These are phyloP conservation scores for Mythimna impura DNA, from an alignment of 2,888 invertebrate species.

Conservation along the genomic window DNA sequence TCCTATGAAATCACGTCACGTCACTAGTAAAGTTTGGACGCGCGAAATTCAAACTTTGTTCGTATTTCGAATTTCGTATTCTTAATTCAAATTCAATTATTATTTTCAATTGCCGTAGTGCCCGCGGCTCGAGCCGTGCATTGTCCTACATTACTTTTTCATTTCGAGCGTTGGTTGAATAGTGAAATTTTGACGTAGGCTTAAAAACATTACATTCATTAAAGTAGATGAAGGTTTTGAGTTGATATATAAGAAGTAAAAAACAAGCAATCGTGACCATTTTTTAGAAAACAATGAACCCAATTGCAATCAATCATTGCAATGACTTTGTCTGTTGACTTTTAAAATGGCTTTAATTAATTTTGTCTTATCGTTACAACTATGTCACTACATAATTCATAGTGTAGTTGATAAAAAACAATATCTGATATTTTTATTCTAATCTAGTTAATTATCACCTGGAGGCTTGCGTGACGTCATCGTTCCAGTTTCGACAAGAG, in stretches of 20 bases:
- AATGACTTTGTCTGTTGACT: slow-evolving; percentile 42
- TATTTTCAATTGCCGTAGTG: slow-evolving; percentile 87
- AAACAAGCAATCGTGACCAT: slow-evolving; percentile 31
- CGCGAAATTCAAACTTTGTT: slow-evolving; percentile 86
- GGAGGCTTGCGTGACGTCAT: slow-evolving; percentile 71
- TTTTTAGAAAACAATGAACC: slow-evolving; percentile 45
- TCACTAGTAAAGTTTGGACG: slow-evolving; percentile 65
- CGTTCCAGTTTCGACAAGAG: slow-evolving; percentile 72
- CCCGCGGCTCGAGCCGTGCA: slow-evolving; percentile 72
- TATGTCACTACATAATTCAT: slow-evolving; percentile 58
- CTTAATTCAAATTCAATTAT: slow-evolving; percentile 88
- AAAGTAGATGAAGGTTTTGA: slow-evolving; percentile 42
- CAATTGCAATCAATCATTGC: slow-evolving; percentile 53
- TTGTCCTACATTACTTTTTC: slow-evolving; percentile 79
- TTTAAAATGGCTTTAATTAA: slow-evolving; percentile 52
- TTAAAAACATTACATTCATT: slow-evolving; percentile 62
- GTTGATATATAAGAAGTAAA: slow-evolving; percentile 19
- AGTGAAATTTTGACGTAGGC: slow-evolving; percentile 67
- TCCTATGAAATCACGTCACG: slow-evolving; percentile 23
- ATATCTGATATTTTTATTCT: slow-evolving; percentile 58
- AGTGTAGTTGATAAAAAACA: slow-evolving; percentile 59
- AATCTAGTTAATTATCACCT: slow-evolving; percentile 70
- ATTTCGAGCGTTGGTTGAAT: slow-evolving; percentile 64
- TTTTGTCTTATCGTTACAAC: slow-evolving; percentile 48
- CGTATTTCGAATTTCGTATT: slow-evolving; percentile 86